A percentile compares a stretch with the other conserved stretches of the same genome.
Evolutionary conservation across 2,113 vertebrate genomes (phyloP).

Genomic region (Bufo bufo): DNA sequence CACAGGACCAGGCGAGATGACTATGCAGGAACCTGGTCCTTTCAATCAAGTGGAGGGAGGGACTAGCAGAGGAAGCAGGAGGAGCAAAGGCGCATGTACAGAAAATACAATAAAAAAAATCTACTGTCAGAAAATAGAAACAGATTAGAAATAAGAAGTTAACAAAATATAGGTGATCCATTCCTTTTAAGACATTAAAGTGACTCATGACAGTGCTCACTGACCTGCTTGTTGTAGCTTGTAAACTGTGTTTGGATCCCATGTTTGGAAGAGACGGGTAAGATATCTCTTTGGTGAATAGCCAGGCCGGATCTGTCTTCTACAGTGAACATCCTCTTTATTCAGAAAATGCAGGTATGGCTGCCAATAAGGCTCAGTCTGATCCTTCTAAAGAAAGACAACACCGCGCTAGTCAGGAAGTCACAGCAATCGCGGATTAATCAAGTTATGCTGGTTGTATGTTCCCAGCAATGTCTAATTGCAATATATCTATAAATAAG

Average conservation of each 20-base stretch:
- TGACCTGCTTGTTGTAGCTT: slow-evolving; percentile 64
- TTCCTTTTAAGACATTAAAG: background rate
- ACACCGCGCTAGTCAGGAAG: slow-evolving; percentile 21
- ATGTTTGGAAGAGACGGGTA: slow-evolving; percentile 58
- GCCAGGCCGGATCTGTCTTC: slow-evolving; percentile 64
- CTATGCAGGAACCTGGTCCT: too few relatives aligned
- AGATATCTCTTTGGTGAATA: slow-evolving; percentile 68
- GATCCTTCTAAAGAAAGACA: slow-evolving; percentile 58
- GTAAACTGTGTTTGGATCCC: slow-evolving; percentile 55
- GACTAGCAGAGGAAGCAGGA: too few relatives aligned
- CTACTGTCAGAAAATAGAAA: too few relatives aligned
- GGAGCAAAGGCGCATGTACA: too few relatives aligned
- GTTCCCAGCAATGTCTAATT: background rate
- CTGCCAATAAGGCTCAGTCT: slow-evolving; percentile 51
- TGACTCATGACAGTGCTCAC: slow-evolving; percentile 3
- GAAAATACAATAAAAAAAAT: too few relatives aligned
- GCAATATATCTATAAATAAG: background rate
- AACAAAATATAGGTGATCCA: too few relatives aligned
- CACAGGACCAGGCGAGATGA: too few relatives aligned
- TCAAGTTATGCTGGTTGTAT: background rate
- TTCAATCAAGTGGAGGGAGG: too few relatives aligned
- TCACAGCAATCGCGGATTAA: background rate
- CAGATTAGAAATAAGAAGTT: too few relatives aligned
- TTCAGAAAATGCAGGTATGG: slow-evolving; percentile 62
- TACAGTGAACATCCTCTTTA: slow-evolving; percentile 56